Conservation (phyloP, 2,888 invertebrate species). For the Diarsia mendica region DNA sequence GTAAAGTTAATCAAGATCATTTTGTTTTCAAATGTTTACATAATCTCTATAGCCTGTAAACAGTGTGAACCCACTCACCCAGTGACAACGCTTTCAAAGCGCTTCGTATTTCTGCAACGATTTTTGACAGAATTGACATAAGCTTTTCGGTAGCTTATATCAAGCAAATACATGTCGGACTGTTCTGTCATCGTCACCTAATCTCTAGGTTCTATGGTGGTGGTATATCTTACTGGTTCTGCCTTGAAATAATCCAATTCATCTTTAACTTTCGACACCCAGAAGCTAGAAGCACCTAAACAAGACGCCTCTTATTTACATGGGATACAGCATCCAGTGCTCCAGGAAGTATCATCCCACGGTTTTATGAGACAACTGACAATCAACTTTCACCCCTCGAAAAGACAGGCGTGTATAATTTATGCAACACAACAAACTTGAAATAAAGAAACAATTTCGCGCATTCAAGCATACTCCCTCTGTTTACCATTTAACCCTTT, state of each 20-base stretch:
- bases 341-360: slow-evolving; percentile 25
- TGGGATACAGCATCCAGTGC: neutral
- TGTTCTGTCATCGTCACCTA: neutral
- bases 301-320: neutral
- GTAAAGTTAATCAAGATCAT: neutral
- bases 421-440: slow-evolving; percentile 31
- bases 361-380: slow-evolving; percentile 12
- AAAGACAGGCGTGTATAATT: slow-evolving; percentile 6
- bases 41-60: too few species aligned
- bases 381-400: slow-evolving; percentile 31
- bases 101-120: neutral
- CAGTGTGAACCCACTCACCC: too few species aligned
- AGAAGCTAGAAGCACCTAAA: neutral
- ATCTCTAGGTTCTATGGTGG: neutral
- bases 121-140: neutral
- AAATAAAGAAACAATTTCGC: slow-evolving; percentile 47
- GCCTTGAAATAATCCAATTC: neutral
- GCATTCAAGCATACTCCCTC: slow-evolving; percentile 29
- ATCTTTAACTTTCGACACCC: neutral
- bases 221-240: neutral
- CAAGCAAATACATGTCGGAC: neutral
- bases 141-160: neutral
- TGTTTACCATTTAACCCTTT: slow-evolving; percentile 39
- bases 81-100: neutral
- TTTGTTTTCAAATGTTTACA: neutral